Base-by-base conservation (phyloP, 1,140 invertebrate genomes). In the Atta texana region DNA sequence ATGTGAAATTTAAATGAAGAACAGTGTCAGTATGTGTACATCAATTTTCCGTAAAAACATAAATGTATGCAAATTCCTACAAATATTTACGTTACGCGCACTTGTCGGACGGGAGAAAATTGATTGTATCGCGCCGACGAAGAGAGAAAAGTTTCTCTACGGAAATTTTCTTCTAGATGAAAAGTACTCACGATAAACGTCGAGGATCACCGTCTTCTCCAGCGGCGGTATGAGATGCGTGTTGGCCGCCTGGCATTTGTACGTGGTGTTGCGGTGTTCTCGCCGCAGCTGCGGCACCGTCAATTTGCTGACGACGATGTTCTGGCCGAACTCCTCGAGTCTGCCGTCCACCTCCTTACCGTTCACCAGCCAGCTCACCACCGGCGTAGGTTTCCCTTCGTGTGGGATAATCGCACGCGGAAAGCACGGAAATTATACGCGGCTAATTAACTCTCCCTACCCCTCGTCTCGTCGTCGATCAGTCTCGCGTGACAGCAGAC, bases 241-340 rank as follows among this genome's bases (percentile, higher is more conserved):
- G 93, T 98, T 98, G 71, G 97, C 97, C 0, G 98, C 98, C 92
- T 97, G 97, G 94, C 98, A 98, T 94, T 97, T 98, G 95, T 97
- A 98, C 5, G 97, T 97, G 12, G 97, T 97, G 93, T 98, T 98
- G 63, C 98, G 96, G 82, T 98, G 97, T 80, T 97, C 96, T 88
- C 98, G 96, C 87, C 96, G 96, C 64, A 98, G 95, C 81, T 96
- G 96, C 12, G 96, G 95, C 74, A 98, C 96, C 91, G 97, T 97
- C 86, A 98, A 94, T 78, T 96, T 96, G 95, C 98, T 98, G 63
- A 98, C 97, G 12, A 98, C 97, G 18, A 98, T 96, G 91, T 97
- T 97, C n/a, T 96, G 96, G 59, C 96, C 96, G 71, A 96, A 97
- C 69, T 96, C 96, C 8, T 94, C 91, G 14, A 95, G 90, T 31